Percentiles rank a stretch among this genome's conserved stretches.
Conservation (phyloP, 2,888 invertebrate species). For the Noctua fimbriata region DNA sequence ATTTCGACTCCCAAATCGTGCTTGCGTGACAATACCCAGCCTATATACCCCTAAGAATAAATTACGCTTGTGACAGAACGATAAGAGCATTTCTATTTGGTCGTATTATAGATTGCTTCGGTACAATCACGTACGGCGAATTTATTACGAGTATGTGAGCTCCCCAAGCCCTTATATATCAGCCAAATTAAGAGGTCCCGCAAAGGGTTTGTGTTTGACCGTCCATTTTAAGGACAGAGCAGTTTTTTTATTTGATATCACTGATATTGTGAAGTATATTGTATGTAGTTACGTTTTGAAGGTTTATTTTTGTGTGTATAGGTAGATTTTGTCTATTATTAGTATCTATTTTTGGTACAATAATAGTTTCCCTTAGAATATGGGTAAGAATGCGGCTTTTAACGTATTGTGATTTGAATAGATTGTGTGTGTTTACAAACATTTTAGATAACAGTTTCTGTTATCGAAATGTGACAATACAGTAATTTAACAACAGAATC, state of each 20-base stretch:
- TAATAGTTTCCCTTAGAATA: background rate
- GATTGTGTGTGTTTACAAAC: background rate
- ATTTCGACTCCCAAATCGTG: slow-evolving; percentile 32
- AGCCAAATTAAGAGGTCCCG: slow-evolving; percentile 67
- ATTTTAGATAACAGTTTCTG: background rate
- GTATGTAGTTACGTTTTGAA: slow-evolving; percentile 32
- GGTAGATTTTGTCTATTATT: slow-evolving; percentile 35
- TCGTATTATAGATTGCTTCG: slow-evolving; percentile 62
- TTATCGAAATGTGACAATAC: too few species aligned
- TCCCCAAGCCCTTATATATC: slow-evolving; percentile 62
- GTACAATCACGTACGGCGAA: slow-evolving; percentile 69
- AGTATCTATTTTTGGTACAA: slow-evolving; percentile 8
- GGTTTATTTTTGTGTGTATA: slow-evolving; percentile 2
- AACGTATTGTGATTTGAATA: background rate
- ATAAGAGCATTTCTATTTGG: slow-evolving; percentile 68
- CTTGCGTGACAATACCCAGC: slow-evolving; percentile 48
- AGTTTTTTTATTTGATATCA: slow-evolving; percentile 59
- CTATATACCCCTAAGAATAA: slow-evolving; percentile 45
- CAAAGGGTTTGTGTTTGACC: slow-evolving; percentile 66
- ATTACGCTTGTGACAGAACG: slow-evolving; percentile 62
- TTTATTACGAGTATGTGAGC: slow-evolving; percentile 69
- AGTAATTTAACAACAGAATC: background rate
- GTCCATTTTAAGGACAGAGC: slow-evolving; percentile 55
- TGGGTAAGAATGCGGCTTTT: background rate
- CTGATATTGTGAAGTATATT: slow-evolving; percentile 61